Conservation (phyloP, 2,888 invertebrate species). For the Hyposoter didymator region DNA sequence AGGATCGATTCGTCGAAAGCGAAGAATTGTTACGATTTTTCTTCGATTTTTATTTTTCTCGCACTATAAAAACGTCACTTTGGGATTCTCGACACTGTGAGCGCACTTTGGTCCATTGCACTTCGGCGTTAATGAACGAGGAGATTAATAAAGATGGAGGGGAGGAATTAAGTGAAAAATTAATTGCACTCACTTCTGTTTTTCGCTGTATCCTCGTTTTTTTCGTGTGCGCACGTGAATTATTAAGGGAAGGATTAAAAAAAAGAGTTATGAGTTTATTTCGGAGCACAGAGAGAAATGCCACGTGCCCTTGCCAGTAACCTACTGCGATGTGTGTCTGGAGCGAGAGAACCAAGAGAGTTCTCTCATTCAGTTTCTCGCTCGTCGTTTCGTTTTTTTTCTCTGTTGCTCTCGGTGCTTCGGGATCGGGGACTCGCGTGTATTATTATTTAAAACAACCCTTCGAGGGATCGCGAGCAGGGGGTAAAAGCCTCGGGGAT, state of each 20-base stretch:
- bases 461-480: conserved; percentile 77
- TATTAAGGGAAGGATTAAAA: conserved; percentile 28
- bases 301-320: conserved; percentile 69
- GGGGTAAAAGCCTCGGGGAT: conserved; percentile 70
- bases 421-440: conserved; percentile 70
- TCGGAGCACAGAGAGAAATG: conserved; percentile 47
- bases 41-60: neutral
- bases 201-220: neutral
- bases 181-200: neutral
- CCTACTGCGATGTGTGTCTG: conserved; percentile 69
- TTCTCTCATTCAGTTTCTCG: neutral
- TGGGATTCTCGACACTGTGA: neutral
- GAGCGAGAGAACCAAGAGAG: conserved; percentile 57
- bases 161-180: neutral
- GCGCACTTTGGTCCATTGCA: neutral
- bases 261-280: conserved; percentile 41
- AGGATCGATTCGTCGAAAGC: conserved; percentile 49
- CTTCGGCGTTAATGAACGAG: neutral
- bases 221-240: conserved; percentile 5
- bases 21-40: conserved; percentile 22
- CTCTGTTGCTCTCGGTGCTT: conserved; percentile 51
- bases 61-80: neutral
- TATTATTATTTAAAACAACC: conserved; percentile 83
- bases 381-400: conserved; percentile 23
- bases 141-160: neutral